Percentiles rank a stretch among this genome's conserved stretches.
phyloP scores from a whole-genome alignment of 2,797 vertebrate genomes.

The Crocidura indochinensis region DNA sequence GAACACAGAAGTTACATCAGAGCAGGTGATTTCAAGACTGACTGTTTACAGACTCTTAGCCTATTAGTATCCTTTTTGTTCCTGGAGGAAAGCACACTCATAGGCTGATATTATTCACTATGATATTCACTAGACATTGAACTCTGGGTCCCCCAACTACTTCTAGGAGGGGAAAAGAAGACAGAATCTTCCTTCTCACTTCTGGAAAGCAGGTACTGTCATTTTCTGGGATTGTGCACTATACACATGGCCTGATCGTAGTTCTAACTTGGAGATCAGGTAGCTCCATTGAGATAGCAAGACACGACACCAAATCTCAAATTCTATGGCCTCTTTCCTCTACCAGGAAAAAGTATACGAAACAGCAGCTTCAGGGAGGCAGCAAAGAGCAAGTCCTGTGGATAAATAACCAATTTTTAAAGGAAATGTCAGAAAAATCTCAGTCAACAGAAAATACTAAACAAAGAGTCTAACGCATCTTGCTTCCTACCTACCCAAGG shows the following conservation, averaged over 20 bases:
- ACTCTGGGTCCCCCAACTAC: conserved; percentile 32
- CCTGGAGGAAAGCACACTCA: conserved; percentile 47
- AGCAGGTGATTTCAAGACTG: neutral
- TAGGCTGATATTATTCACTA: conserved; percentile 52
- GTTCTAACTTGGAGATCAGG: conserved; percentile 17
- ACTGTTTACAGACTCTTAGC: conserved; percentile 69
- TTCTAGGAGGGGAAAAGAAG: conserved; percentile 51
- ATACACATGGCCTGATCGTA: neutral
- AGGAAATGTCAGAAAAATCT: conserved; percentile 83
- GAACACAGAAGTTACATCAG: neutral
- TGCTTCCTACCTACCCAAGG: conserved; percentile 74
- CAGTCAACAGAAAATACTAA: conserved; percentile 81
- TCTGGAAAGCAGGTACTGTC: conserved; percentile 64
- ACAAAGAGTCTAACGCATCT: conserved; percentile 78
- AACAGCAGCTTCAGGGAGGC: conserved; percentile 31
- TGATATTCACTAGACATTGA: conserved; percentile 61
- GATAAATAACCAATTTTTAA: conserved; percentile 80
- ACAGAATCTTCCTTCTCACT: conserved; percentile 35
- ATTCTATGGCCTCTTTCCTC: fast-evolving
- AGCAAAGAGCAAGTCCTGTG: conserved; percentile 76
- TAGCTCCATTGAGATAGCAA: conserved; percentile 4
- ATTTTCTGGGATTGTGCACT: conserved; percentile 43
- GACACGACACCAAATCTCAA: neutral
- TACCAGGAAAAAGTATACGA: fast-evolving
- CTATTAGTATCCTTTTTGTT: conserved; percentile 69